Conservation (phyloP, 2,797 vertebrate species). For the Champsocephalus esox region DNA sequence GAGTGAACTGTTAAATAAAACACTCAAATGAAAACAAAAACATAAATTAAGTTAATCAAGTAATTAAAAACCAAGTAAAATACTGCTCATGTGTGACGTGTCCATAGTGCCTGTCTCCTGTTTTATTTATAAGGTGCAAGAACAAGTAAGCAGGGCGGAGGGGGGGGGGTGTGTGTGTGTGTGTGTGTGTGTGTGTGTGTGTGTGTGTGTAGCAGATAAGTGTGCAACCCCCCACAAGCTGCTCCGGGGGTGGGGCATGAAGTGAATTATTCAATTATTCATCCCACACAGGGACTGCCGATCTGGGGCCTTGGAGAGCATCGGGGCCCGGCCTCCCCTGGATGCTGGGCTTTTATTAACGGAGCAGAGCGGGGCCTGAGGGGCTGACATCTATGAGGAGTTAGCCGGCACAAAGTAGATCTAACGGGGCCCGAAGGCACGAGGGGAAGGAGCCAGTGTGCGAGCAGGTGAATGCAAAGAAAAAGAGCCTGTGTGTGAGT, state of each 20-base stretch:
- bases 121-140: conserved; percentile 74
- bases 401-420: conserved; percentile 47
- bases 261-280: conserved; percentile 89
- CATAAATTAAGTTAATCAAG: too few species aligned
- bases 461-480: conserved; percentile 58
- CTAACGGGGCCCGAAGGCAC: conserved; percentile 49
- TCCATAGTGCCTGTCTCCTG: conserved; percentile 53
- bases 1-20: too few species aligned
- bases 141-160: conserved; percentile 56
- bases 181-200: conserved; percentile 46
- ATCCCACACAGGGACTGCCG: conserved; percentile 73
- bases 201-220: conserved; percentile 58
- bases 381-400: conserved; percentile 51
- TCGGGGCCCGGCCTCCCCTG: conserved; percentile 56
- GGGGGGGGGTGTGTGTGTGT: conserved; percentile 27
- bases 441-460: conserved; percentile 40
- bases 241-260: conserved; percentile 79
- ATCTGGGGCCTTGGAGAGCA: conserved; percentile 66
- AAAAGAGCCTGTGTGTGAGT: conserved; percentile 50
- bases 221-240: conserved; percentile 73
- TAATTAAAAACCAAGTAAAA: too few species aligned
- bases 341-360: conserved; percentile 55
- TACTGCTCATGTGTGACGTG: conserved; percentile 25
- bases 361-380: conserved; percentile 37
- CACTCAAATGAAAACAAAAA: too few species aligned